Conservation (phyloP, 2,113 vertebrate genomes). For the Fulmarus glacialis region DNA sequence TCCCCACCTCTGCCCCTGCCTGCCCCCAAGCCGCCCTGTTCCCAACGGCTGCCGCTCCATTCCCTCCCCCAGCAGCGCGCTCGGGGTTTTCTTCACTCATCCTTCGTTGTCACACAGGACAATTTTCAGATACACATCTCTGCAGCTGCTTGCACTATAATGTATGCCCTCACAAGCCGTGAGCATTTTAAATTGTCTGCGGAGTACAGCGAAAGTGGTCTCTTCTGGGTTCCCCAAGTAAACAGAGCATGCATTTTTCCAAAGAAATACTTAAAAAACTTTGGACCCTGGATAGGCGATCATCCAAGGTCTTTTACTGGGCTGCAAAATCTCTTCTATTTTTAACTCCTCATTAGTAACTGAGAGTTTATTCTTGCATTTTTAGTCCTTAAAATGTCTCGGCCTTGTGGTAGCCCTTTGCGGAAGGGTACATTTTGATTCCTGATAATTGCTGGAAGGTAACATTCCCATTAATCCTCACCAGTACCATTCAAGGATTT, state of each 20-base stretch:
- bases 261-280: not conserved
- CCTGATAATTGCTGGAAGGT: not conserved
- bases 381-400: not conserved
- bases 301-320: not conserved
- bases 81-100: not conserved
- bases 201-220: not conserved
- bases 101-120: not conserved
- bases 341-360: not conserved
- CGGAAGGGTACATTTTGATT: not conserved
- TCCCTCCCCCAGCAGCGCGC: not conserved
- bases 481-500: not conserved
- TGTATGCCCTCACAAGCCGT: not conserved
- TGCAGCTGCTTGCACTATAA: not conserved
- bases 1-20: not conserved
- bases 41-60: not conserved
- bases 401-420: not conserved
- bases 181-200: not conserved
- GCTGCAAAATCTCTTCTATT: not conserved
- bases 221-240: not conserved
- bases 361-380: not conserved
- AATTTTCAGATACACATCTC: not conserved
- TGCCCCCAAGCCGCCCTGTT: not conserved
- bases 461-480: not conserved
- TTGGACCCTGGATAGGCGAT: rapidly evolving
- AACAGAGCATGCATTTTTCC: not conserved